These are phyloP conservation scores for Pipistrellus nathusii DNA, from an alignment of 2,797 vertebrate genomes.

Conservation along the genomic window DNA sequence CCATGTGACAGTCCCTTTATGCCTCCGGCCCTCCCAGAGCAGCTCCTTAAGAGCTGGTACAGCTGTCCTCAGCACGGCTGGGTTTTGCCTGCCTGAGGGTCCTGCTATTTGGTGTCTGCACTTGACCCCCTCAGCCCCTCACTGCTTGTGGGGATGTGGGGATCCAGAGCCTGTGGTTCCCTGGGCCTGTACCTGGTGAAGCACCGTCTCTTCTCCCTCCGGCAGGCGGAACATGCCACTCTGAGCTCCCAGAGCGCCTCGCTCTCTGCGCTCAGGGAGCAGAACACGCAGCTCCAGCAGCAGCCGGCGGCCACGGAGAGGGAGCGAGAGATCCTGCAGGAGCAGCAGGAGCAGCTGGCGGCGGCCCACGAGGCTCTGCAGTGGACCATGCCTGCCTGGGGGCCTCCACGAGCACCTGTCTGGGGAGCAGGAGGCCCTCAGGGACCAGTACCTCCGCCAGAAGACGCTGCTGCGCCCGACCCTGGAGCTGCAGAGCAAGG, in stretches of 20 bases:
- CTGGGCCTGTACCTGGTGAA: not conserved
- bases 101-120: accelerated
- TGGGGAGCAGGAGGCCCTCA: slow-evolving; percentile 93
- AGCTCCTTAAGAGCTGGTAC: not conserved
- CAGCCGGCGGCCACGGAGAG: slow-evolving; percentile 87
- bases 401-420: too few species aligned
- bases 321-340: too few species aligned
- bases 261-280: slow-evolving; percentile 88
- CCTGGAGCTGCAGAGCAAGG: slow-evolving; percentile 91
- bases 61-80: accelerated
- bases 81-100: not conserved
- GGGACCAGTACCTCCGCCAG: slow-evolving; percentile 92
- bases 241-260: slow-evolving; percentile 94
- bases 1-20: accelerated
- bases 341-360: slow-evolving; percentile 92
- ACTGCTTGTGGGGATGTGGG: accelerated
- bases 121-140: not conserved
- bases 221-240: slow-evolving; percentile 96
- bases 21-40: accelerated
- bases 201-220: not conserved
- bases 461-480: slow-evolving; percentile 91
- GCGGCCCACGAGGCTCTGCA: slow-evolving; percentile 90
- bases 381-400: slow-evolving; percentile 88
- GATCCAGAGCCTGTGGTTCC: accelerated
- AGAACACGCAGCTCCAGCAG: slow-evolving; percentile 94